These are phyloP conservation scores for Spinibarbus caldwelli DNA, from an alignment of 2,797 vertebrate genomes.

Conservation along the genomic window DNA sequence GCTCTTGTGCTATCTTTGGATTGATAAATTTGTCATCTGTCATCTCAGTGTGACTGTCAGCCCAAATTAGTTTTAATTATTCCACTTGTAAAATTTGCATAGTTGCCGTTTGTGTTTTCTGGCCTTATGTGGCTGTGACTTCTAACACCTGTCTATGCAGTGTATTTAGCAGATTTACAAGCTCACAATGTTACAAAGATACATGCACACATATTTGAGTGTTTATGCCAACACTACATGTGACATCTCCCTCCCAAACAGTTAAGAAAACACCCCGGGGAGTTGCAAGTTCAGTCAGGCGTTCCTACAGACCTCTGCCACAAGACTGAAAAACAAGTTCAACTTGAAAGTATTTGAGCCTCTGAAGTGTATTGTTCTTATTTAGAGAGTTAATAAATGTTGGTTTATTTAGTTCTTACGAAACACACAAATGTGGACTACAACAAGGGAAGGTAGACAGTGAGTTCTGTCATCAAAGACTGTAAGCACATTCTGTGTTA, in stretches of 20 bases:
- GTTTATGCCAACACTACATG: slow-evolving; percentile 41
- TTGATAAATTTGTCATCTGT: slow-evolving; percentile 38
- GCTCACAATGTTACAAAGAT: neutral
- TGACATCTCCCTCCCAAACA: slow-evolving; percentile 13
- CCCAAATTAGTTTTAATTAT: slow-evolving; percentile 56
- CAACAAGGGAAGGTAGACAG: neutral
- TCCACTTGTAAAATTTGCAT: slow-evolving; percentile 37
- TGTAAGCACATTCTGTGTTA: slow-evolving; percentile 1
- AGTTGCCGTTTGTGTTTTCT: slow-evolving; percentile 12
- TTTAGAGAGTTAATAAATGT: neutral
- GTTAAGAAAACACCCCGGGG: slow-evolving; percentile 35
- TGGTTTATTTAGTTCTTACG: slow-evolving; percentile 7
- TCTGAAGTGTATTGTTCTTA: neutral
- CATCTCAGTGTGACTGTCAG: slow-evolving; percentile 56
- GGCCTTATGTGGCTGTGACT: slow-evolving; percentile 54
- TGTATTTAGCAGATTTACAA: slow-evolving; percentile 23
- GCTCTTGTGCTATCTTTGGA: slow-evolving; percentile 18
- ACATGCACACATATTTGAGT: slow-evolving; percentile 43
- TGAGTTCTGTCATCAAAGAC: neutral
- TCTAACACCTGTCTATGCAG: neutral
- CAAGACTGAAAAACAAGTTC: slow-evolving; percentile 23
- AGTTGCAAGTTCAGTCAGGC: slow-evolving; percentile 37
- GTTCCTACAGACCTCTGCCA: neutral
- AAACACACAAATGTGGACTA: neutral
- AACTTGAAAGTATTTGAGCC: slow-evolving; percentile 2